A percentile compares a stretch with the other conserved stretches of the same genome.
These are phyloP conservation scores for Stenopsyche tienmushanensis DNA, from an alignment of 1,140 invertebrate species.

Conservation along the genomic window DNA sequence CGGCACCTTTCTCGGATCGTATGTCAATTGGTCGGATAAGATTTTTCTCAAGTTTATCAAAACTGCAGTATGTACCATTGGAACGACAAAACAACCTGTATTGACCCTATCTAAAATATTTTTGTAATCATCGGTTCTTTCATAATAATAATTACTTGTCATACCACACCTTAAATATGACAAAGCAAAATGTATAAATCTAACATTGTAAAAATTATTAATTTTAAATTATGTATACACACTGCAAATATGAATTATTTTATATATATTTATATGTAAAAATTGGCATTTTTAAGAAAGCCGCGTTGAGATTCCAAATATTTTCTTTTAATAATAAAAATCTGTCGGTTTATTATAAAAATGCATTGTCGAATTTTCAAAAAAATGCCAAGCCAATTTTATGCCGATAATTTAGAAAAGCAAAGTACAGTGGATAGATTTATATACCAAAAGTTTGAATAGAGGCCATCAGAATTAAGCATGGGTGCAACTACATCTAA, in stretches of 20 bases:
- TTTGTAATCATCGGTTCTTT: slow-evolving; percentile 82
- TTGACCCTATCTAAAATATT: slow-evolving; percentile 74
- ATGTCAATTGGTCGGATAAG: slow-evolving; percentile 72
- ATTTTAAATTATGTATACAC: not conserved
- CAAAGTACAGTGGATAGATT: not conserved
- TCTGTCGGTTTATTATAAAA: no score
- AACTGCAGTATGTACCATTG: slow-evolving; percentile 90
- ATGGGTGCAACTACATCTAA: slow-evolving; percentile 76
- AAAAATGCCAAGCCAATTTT: not conserved
- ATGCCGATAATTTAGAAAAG: not conserved
- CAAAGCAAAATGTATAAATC: no score
- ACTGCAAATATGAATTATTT: not conserved
- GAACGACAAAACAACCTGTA: slow-evolving; percentile 78
- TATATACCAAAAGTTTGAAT: slow-evolving; percentile 90
- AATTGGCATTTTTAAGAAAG: no score
- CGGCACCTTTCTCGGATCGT: slow-evolving; percentile 63
- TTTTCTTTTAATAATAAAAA: no score
- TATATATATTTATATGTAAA: not conserved
- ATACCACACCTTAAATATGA: slow-evolving; percentile 86
- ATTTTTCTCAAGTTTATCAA: slow-evolving; percentile 73
- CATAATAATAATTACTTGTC: slow-evolving; percentile 85
- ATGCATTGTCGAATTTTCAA: no score
- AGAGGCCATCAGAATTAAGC: slow-evolving; percentile 81
- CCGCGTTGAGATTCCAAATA: no score
- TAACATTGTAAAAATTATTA: no score